Base-by-base conservation (phyloP, 2,888 invertebrate genomes). In the Acanthosepion esculentum region DNA sequence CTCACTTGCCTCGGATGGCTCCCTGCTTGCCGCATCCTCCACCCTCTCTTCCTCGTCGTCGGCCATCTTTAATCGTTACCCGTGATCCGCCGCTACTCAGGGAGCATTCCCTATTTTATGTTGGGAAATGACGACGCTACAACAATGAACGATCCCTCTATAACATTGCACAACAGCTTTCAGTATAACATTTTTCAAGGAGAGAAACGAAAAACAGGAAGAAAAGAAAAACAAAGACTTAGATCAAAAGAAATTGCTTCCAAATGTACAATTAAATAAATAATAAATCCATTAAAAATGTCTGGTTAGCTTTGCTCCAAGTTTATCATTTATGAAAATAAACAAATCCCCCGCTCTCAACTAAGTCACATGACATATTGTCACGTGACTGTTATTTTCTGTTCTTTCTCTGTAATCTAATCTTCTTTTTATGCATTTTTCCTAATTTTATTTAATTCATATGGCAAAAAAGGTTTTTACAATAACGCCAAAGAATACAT, bases 41-140 rank as follows among this genome's bases (percentile, higher is more conserved):
- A 93, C 93, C 93, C 50, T 93, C 93, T 93, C 93, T 50, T 93
- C 93, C 53, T 93, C 93, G 33, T 93, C 93, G 93, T 93, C 93
- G 53, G 93, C 93, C 93, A 93, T 93, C 50, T 93, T 93, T 50
- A 53, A 78, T 78, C n/a, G n/a, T n/a, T n/a, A 33, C 78, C 78
- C 78, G 78, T 78, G 78, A 78, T 78, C n/a, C 78, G 78, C 33
- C 78, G 78, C 78, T 78, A 78, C n/a, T 78, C 78, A 78, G 78
- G 78, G 78, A 78, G 78, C 78, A 23, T 78, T 78, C 78, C n/a
- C n/a, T 78, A 15, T n/a, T 59, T 78, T 78, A 78, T 78, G 12
- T 12, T 23, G 78, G n/a, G 15, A 78, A 29, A 64, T 33, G 7
- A n/a, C n/a, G n/a, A n/a, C 78, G 78, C n/a, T 15, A n/a, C n/a